These are phyloP conservation scores for Tachysurus fulvidraco DNA, from an alignment of 2,113 vertebrate species.

Conservation along the genomic window DNA sequence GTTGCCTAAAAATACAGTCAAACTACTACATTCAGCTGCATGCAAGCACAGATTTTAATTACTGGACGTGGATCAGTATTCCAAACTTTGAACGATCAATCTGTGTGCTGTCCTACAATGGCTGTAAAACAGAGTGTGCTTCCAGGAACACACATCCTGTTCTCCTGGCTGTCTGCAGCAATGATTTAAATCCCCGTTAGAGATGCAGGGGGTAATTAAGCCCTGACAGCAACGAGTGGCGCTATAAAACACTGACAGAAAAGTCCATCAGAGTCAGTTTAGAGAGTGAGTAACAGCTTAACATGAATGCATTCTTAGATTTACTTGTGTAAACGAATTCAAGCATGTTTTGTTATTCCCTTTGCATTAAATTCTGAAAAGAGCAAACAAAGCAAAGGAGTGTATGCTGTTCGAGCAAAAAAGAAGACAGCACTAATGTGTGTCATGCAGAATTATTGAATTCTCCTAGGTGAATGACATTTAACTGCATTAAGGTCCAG, in stretches of 20 bases:
- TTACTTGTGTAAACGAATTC: slow-evolving; percentile 21
- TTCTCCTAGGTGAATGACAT: slow-evolving; percentile 36
- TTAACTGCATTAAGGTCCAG: slow-evolving; percentile 39
- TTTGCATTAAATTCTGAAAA: slow-evolving; percentile 17
- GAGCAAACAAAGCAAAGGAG: not conserved
- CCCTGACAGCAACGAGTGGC: slow-evolving; percentile 39
- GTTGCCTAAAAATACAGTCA: not conserved
- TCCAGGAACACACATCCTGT: slow-evolving; percentile 48
- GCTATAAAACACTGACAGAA: slow-evolving; percentile 41
- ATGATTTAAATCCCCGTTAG: slow-evolving; percentile 49
- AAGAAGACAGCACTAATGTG: not conserved
- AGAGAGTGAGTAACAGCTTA: slow-evolving; percentile 43
- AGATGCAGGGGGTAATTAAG: slow-evolving; percentile 47
- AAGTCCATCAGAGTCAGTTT: slow-evolving; percentile 39
- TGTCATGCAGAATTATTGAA: slow-evolving; percentile 29
- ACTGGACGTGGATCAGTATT: slow-evolving; percentile 35
- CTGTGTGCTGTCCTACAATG: slow-evolving; percentile 6
- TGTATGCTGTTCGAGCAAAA: not conserved
- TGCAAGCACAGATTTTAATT: slow-evolving; percentile 49
- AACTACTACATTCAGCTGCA: not conserved
- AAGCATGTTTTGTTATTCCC: not conserved
- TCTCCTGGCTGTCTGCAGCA: slow-evolving; percentile 21
- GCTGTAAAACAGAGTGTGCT: slow-evolving; percentile 50
- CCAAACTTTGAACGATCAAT: slow-evolving; percentile 40
- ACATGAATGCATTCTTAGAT: slow-evolving; percentile 12